phyloP scores from a whole-genome alignment of 1,140 invertebrate genomes.

The Drosophila malerkotliana region DNA sequence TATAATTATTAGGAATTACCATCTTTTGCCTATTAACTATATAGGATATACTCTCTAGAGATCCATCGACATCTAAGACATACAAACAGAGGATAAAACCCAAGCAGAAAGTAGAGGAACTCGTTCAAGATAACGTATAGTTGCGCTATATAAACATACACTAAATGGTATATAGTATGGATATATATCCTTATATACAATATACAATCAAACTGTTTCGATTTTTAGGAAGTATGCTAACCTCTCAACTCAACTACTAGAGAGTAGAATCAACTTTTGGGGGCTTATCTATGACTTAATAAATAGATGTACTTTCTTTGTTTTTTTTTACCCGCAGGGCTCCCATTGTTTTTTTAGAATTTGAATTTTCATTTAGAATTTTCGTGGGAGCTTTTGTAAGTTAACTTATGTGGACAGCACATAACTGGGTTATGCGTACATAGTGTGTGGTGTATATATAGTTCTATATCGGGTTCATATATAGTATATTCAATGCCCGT shows the following conservation, averaged over 20 bases:
- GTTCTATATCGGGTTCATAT: constrained; percentile 20
- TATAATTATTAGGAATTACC: constrained; percentile 14
- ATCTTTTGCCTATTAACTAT: background rate
- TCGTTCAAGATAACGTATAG: constrained; percentile 19
- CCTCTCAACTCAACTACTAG: constrained; percentile 5
- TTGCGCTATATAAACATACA: constrained; percentile 38
- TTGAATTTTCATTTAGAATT: constrained; percentile 4
- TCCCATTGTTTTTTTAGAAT: constrained; percentile 3
- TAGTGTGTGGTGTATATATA: constrained; percentile 21
- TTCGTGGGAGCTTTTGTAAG: constrained; percentile 34
- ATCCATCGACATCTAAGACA: background rate
- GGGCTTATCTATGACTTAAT: constrained; percentile 3
- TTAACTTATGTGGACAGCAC: constrained; percentile 53
- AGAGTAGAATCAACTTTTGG: constrained; percentile 20
- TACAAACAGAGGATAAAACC: constrained; percentile 6
- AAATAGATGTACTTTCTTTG: background rate
- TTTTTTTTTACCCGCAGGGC: background rate
- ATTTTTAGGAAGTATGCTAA: constrained; percentile 15
- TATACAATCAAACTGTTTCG: constrained; percentile 15
- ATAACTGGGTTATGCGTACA: constrained; percentile 32
- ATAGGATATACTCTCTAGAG: background rate
- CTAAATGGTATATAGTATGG: constrained; percentile 17
- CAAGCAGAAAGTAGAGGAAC: constrained; percentile 23
- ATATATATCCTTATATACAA: constrained; percentile 20
- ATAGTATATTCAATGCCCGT: constrained; percentile 14